These are phyloP conservation scores for Chrysochloris asiatica DNA, from an alignment of 2,113 vertebrate genomes.

Conservation along the genomic window DNA sequence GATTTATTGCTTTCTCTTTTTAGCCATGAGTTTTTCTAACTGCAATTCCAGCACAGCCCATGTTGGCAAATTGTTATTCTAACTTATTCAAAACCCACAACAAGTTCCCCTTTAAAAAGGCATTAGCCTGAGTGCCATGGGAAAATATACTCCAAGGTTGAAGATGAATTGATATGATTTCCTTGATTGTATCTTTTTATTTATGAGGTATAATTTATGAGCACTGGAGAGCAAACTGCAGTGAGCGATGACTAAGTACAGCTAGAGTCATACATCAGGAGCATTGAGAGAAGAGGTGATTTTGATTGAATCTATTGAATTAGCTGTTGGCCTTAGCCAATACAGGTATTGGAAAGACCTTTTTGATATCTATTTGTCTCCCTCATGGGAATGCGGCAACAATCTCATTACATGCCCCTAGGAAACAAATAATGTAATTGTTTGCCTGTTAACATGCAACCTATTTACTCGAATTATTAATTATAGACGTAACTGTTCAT, in stretches of 20 bases:
- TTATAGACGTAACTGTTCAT: conserved; percentile 71
- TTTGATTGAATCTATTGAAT: conserved; percentile 99
- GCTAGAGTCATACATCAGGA: conserved; percentile 95
- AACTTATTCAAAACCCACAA: conserved; percentile 77
- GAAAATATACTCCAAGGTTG: conserved; percentile 88
- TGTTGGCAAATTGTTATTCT: conserved; percentile 43
- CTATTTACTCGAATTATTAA: conserved; percentile 82
- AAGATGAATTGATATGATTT: conserved; percentile 95
- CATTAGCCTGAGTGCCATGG: conserved; percentile 88
- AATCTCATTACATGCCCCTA: conserved; percentile 87
- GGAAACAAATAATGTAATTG: conserved; percentile 89
- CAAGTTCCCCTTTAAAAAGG: conserved; percentile 90
- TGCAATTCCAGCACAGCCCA: conserved; percentile 13
- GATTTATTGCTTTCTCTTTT: conserved; percentile 43
- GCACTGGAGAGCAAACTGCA: conserved; percentile 91
- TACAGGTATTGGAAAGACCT: conserved; percentile 97
- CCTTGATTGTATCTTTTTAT: conserved; percentile 98
- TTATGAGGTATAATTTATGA: conserved; percentile 99
- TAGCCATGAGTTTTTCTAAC: background rate
- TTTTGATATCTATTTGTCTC: conserved; percentile 95
- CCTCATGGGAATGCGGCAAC: conserved; percentile 89
- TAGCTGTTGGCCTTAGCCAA: conserved; percentile 95
- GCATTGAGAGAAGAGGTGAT: conserved; percentile 90
- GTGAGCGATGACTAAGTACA: conserved; percentile 90
- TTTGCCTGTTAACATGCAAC: conserved; percentile 84